Evolutionary conservation across 2,888 invertebrate species (phyloP).

Genomic region (Sipha maydis): DNA sequence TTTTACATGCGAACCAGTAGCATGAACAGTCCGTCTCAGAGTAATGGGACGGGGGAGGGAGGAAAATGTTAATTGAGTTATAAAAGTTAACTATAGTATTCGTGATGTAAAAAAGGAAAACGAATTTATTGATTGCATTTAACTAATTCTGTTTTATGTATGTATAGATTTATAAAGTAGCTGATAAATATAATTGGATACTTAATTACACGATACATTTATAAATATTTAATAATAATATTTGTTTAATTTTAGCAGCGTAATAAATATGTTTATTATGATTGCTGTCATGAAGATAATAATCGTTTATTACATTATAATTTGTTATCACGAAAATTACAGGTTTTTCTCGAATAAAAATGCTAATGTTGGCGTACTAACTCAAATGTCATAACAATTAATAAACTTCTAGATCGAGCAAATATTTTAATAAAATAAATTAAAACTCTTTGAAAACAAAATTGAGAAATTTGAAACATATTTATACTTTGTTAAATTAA

Average conservation of each 20-base stretch:
- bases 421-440: conserved; percentile 10
- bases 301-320: no score
- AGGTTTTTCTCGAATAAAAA: not conserved
- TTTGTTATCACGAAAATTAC: not conserved
- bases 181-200: not conserved
- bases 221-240: conserved; percentile 8
- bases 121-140: not conserved
- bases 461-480: not conserved
- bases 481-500: not conserved
- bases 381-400: not conserved
- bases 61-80: not conserved
- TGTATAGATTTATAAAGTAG: not conserved
- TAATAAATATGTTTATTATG: not conserved
- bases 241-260: not conserved
- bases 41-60: not conserved
- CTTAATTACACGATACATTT: not conserved
- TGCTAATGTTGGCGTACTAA: not conserved
- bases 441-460: not conserved
- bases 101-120: not conserved
- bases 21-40: not conserved
- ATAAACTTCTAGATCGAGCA: conserved; percentile 2
- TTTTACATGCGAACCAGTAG: no score
- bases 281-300: no score
- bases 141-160: not conserved
- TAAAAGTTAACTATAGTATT: not conserved